Conservation (phyloP, 2,113 vertebrate genomes). For the Gnathonemus longibarbis region DNA sequence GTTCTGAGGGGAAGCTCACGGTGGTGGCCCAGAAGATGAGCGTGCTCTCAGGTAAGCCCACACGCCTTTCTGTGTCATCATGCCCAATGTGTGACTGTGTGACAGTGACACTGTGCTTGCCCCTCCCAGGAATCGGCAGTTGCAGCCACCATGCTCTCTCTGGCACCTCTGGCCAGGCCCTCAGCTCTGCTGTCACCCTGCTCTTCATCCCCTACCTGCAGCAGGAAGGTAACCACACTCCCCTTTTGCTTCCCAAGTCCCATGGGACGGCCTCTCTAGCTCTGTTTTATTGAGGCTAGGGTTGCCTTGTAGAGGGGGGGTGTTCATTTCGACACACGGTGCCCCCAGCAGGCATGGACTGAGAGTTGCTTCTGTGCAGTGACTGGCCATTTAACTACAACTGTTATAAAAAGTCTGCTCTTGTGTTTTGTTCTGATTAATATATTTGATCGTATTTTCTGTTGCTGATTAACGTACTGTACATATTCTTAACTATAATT, state of each 20-base stretch:
- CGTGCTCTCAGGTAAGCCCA: constrained; percentile 79
- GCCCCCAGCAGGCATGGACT: neutral
- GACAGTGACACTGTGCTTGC: neutral
- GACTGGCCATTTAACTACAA: neutral
- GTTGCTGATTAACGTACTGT: neutral
- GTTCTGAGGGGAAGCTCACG: constrained; percentile 91
- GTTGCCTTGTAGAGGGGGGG: neutral
- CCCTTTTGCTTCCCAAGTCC: neutral
- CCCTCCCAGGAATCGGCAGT: constrained; percentile 76
- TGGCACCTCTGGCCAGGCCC: constrained; percentile 77
- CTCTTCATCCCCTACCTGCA: constrained; percentile 93
- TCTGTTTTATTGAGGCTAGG: neutral
- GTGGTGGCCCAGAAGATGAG: constrained; percentile 89
- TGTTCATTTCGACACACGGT: neutral
- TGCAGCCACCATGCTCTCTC: constrained; percentile 84
- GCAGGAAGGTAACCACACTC: constrained; percentile 78
- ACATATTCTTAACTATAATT: neutral
- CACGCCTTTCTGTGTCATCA: neutral
- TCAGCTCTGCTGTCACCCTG: constrained; percentile 68
- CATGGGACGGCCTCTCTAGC: neutral
- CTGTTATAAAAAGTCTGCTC: neutral
- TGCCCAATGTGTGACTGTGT: neutral
- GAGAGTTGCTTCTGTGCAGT: neutral
- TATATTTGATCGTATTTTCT: neutral
- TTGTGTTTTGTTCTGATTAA: neutral